Conservation (phyloP, 2,797 vertebrate genomes). For the Channa striata region DNA sequence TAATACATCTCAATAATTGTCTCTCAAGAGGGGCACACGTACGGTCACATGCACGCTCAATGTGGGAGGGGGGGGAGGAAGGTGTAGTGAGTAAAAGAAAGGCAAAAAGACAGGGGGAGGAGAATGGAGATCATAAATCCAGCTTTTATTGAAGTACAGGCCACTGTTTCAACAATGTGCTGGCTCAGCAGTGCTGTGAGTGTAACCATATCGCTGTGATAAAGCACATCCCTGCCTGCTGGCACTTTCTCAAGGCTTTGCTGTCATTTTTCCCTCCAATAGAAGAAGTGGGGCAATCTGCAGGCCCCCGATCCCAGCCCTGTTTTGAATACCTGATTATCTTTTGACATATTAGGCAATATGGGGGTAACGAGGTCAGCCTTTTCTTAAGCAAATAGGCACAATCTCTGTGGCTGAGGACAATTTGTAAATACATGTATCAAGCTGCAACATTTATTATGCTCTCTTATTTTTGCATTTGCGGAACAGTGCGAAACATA, state of each 20-base stretch:
- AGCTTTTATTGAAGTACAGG: slow-evolving; percentile 74
- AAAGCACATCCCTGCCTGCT: slow-evolving; percentile 68
- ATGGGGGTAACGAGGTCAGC: not conserved
- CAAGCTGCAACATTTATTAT: not conserved
- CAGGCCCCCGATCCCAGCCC: slow-evolving; percentile 32
- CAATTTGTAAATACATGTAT: slow-evolving; percentile 16
- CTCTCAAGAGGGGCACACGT: slow-evolving; percentile 24
- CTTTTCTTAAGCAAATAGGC: not conserved
- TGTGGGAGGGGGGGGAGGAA: not conserved
- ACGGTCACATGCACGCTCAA: not conserved
- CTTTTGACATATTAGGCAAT: slow-evolving; percentile 16
- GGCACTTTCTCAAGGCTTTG: slow-evolving; percentile 69
- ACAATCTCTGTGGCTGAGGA: not conserved
- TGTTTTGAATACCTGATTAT: slow-evolving; percentile 47
- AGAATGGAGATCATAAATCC: slow-evolving; percentile 68
- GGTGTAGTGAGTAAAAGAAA: not conserved
- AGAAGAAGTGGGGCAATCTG: slow-evolving; percentile 35
- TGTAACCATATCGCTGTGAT: slow-evolving; percentile 75
- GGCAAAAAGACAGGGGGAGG: slow-evolving; percentile 18
- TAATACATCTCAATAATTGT: slow-evolving; percentile 69
- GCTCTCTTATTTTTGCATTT: slow-evolving; percentile 16
- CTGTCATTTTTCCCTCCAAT: slow-evolving; percentile 58
- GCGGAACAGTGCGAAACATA: slow-evolving; percentile 40
- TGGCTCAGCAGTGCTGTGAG: slow-evolving; percentile 74
- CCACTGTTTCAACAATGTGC: slow-evolving; percentile 72